Percentiles rank a stretch among this genome's conserved stretches.
phyloP scores from a whole-genome alignment of 2,888 invertebrate genomes.

The Epirrhoe tristata region DNA sequence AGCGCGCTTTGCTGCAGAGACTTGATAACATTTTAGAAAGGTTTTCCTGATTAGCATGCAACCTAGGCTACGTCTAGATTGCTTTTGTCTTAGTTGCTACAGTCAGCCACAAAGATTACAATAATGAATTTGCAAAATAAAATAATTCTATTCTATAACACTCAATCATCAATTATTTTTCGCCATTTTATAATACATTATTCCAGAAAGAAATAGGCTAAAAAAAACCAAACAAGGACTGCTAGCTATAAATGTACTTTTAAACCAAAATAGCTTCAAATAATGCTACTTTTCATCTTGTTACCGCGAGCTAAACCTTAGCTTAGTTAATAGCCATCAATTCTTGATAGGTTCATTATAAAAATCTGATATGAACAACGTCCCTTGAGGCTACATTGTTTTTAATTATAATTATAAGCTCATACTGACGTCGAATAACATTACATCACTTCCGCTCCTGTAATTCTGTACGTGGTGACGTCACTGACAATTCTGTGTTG shows the following conservation, averaged over 20 bases:
- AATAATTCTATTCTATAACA: too few species aligned
- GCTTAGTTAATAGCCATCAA: neutral
- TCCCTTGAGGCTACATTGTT: constrained; percentile 21
- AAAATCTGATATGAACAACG: neutral
- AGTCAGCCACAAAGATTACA: too few species aligned
- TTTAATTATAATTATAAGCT: constrained; percentile 25
- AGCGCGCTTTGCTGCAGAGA: neutral
- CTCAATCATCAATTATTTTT: too few species aligned
- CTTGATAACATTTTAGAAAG: constrained; percentile 10
- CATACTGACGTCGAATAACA: constrained; percentile 26
- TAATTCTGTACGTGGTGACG: constrained; percentile 30
- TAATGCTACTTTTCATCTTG: neutral
- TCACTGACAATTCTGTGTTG: constrained; percentile 18
- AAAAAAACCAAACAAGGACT: too few species aligned
- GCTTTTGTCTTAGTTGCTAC: neutral
- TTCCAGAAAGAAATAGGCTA: too few species aligned
- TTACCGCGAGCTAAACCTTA: too few species aligned
- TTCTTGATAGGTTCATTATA: neutral
- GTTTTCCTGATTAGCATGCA: constrained; percentile 12
- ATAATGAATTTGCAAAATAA: too few species aligned
- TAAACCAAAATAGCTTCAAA: neutral
- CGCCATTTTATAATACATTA: too few species aligned
- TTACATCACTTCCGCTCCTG: constrained; percentile 37
- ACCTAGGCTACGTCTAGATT: constrained; percentile 1
- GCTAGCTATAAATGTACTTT: too few species aligned